phyloP scores from a whole-genome alignment of 53 echinoderm and acorn worm genomes.

The Holothuria scabra region DNA sequence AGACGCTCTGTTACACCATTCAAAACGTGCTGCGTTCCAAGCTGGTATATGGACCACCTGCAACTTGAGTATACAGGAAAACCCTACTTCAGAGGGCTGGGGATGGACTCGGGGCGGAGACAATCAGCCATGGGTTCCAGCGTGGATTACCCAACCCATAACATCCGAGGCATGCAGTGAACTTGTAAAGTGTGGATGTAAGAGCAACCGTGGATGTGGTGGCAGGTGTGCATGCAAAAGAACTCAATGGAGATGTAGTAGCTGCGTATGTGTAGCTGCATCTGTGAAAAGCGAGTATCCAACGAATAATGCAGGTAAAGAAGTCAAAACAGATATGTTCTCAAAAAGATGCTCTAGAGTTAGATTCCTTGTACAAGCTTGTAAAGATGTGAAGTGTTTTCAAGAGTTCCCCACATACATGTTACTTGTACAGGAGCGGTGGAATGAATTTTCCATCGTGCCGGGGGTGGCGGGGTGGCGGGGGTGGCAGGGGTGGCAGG shows the following conservation, averaged over 20 bases:
- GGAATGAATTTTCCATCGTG: too few relatives aligned
- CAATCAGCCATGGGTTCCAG: slow-evolving; percentile 1
- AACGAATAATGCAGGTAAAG: neutral
- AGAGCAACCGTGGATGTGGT: slow-evolving; percentile 17
- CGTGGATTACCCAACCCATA: slow-evolving; percentile 37
- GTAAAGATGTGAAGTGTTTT: too few relatives aligned
- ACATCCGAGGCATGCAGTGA: slow-evolving; percentile 15
- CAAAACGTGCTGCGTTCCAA: slow-evolving; percentile 14
- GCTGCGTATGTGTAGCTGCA: slow-evolving; percentile 46
- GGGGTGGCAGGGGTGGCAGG: too few relatives aligned
- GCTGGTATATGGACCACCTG: slow-evolving; percentile 44
- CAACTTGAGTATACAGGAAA: neutral
- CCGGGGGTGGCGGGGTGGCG: too few relatives aligned
- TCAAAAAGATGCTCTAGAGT: too few relatives aligned
- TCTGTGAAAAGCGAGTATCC: too few relatives aligned
- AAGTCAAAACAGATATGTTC: too few relatives aligned
- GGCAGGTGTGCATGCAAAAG: slow-evolving; percentile 41
- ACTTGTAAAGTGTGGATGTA: slow-evolving; percentile 51
- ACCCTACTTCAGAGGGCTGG: slow-evolving; percentile 1
- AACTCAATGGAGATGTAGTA: slow-evolving; percentile 17
- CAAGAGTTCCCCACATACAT: too few relatives aligned
- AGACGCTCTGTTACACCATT: slow-evolving; percentile 23
- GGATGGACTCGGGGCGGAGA: slow-evolving; percentile 10
- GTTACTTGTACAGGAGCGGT: too few relatives aligned
- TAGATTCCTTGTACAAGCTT: too few relatives aligned